A percentile compares a stretch with the other conserved stretches of the same genome.
Evolutionary conservation across 2,888 invertebrate genomes (phyloP).

Genomic region (Ochlodes sylvanus): DNA sequence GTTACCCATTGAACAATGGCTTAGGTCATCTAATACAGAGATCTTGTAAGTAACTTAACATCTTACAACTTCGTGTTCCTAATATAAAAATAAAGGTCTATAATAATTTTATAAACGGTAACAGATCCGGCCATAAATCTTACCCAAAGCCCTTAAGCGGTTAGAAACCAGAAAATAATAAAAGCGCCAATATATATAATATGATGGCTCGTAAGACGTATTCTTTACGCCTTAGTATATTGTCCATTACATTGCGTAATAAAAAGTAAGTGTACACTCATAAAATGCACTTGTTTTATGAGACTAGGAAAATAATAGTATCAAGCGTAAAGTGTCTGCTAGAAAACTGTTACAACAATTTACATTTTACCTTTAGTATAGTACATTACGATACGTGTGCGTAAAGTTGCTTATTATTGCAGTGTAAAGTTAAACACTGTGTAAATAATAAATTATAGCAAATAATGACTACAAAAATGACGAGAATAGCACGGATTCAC

Average conservation of each 20-base stretch:
- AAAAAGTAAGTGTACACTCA: slow-evolving; percentile 52
- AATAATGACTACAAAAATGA: too few relatives aligned
- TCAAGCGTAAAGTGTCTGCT: slow-evolving; percentile 56
- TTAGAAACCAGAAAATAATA: slow-evolving; percentile 37
- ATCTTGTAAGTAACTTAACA: too few relatives aligned
- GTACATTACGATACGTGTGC: too few relatives aligned
- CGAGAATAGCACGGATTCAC: too few relatives aligned
- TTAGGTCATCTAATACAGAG: too few relatives aligned
- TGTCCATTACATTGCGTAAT: slow-evolving; percentile 47
- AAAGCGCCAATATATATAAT: slow-evolving; percentile 29
- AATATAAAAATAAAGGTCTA: slow-evolving; percentile 5
- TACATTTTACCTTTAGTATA: neutral
- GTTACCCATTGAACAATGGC: too few relatives aligned
- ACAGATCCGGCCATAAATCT: slow-evolving; percentile 25
- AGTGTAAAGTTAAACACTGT: too few relatives aligned
- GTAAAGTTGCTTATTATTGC: too few relatives aligned
- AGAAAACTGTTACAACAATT: slow-evolving; percentile 46
- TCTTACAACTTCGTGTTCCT: too few relatives aligned
- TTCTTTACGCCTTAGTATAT: slow-evolving; percentile 47
- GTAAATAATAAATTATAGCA: too few relatives aligned
- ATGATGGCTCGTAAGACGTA: slow-evolving; percentile 20
- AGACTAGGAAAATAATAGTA: slow-evolving; percentile 49
- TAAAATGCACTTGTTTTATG: slow-evolving; percentile 51
- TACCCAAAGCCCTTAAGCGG: slow-evolving; percentile 21
- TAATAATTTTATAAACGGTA: slow-evolving; percentile 17